Evolutionary conservation across 1,140 invertebrate genomes (phyloP).

Genomic region (Nylanderia fulva): DNA sequence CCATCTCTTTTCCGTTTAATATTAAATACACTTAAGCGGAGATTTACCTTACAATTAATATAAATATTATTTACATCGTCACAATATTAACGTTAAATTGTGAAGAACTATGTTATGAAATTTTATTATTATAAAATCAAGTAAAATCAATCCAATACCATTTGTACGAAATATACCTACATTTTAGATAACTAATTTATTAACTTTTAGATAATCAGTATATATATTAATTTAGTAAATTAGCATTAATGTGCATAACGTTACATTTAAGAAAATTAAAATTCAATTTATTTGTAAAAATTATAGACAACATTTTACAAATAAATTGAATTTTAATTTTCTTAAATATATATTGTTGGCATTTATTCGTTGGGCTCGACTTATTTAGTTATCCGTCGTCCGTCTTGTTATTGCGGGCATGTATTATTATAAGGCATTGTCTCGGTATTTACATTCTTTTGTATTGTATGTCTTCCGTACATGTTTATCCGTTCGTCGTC

Average conservation of each 20-base stretch:
- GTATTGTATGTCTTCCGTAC: too few relatives aligned
- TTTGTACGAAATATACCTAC: not conserved
- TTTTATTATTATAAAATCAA: not conserved
- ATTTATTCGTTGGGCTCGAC: too few relatives aligned
- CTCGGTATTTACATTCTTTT: too few relatives aligned
- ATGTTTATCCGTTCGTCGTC: too few relatives aligned
- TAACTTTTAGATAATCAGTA: too few relatives aligned
- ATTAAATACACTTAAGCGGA: not conserved
- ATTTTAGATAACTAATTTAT: not conserved
- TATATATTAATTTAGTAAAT: not conserved
- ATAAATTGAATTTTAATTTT: too few relatives aligned
- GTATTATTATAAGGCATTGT: too few relatives aligned
- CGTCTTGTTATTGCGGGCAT: too few relatives aligned
- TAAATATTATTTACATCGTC: not conserved
- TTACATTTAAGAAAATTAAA: not conserved
- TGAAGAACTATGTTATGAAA: not conserved
- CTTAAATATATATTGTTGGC: too few relatives aligned
- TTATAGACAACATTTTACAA: too few relatives aligned
- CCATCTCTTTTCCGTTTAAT: slow-evolving; percentile 1
- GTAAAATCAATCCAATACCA: too few relatives aligned
- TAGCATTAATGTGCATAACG: not conserved
- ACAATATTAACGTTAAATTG: not conserved
- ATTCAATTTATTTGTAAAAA: not conserved
- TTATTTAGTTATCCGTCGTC: too few relatives aligned
- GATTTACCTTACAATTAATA: slow-evolving; percentile 8